Percentiles rank a stretch among this genome's conserved stretches.
These are phyloP conservation scores for Gallirallus australis DNA, from an alignment of 2,797 vertebrate genomes.

Conservation along the genomic window DNA sequence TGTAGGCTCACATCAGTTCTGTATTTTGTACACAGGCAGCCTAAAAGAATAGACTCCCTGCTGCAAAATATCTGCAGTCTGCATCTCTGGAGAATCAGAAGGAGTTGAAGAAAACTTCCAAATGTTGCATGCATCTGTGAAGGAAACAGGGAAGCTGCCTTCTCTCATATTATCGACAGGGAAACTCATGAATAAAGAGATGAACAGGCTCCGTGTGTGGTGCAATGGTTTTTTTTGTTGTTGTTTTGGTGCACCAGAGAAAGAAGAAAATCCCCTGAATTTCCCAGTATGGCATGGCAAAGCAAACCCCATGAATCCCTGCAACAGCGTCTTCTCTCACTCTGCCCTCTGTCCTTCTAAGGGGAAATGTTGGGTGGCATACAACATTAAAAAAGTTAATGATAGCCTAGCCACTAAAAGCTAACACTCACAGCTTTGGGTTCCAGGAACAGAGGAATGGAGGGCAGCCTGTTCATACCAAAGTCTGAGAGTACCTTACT, in stretches of 20 bases:
- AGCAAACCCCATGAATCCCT: neutral
- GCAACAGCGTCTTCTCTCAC: neutral
- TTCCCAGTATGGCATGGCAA: neutral
- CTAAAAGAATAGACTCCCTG: neutral
- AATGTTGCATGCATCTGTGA: neutral
- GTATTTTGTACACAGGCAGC: neutral
- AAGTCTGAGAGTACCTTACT: conserved; percentile 44
- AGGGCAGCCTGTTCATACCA: conserved; percentile 16
- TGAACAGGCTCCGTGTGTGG: neutral
- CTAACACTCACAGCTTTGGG: neutral
- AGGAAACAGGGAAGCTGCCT: neutral
- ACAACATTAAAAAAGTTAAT: conserved; percentile 8
- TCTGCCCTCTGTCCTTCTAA: neutral
- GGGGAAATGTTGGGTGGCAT: neutral
- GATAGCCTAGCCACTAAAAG: neutral
- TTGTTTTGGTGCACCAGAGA: neutral
- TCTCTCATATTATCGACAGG: neutral
- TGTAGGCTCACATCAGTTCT: neutral
- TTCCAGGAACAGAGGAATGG: neutral
- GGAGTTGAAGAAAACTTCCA: neutral
- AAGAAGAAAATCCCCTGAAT: neutral
- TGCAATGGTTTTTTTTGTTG: neutral
- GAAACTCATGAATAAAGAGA: neutral
- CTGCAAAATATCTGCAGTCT: conserved; percentile 9
- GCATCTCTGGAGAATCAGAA: neutral